phyloP scores from a whole-genome alignment of 1,140 invertebrate genomes.

The Aphis craccivora region DNA sequence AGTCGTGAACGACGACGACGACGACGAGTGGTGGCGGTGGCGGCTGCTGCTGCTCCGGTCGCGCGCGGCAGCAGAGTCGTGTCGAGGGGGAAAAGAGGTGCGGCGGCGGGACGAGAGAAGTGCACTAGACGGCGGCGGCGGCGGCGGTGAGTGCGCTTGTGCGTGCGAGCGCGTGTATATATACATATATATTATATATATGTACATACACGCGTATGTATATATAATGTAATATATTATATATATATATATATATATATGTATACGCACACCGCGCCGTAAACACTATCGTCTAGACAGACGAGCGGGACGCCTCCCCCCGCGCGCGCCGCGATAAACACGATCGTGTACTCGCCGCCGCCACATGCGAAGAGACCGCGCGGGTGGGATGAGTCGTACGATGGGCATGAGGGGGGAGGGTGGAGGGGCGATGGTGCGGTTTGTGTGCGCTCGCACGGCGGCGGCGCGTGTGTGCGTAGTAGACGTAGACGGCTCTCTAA shows the following conservation, averaged over 20 bases:
- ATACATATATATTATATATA: not conserved
- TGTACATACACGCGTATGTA: not conserved
- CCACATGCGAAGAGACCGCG: not conserved
- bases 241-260: no score
- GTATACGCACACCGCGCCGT: slow-evolving; percentile 23
- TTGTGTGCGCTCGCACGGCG: not conserved
- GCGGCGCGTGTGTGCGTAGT: not conserved
- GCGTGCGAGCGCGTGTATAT: not conserved
- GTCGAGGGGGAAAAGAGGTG: not conserved
- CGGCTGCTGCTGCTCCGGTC: not conserved
- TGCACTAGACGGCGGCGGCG: not conserved
- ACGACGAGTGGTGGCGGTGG: not conserved
- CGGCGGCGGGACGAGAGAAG: not conserved
- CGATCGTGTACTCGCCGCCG: slow-evolving; percentile 1
- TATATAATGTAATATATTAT: not conserved
- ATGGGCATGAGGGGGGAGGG: no score
- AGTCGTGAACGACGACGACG: slow-evolving; percentile 1
- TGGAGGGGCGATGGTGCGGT: not conserved
- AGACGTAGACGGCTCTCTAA: not conserved
- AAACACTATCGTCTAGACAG: slow-evolving; percentile 19
- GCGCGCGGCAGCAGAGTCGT: not conserved
- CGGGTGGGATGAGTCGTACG: not conserved
- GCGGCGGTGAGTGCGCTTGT: not conserved
- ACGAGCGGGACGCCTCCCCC: slow-evolving; percentile 24
- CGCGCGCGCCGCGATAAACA: slow-evolving; percentile 8